Evolutionary conservation across 2,113 vertebrate species (phyloP).

Genomic region (Crypturellus undulatus): DNA sequence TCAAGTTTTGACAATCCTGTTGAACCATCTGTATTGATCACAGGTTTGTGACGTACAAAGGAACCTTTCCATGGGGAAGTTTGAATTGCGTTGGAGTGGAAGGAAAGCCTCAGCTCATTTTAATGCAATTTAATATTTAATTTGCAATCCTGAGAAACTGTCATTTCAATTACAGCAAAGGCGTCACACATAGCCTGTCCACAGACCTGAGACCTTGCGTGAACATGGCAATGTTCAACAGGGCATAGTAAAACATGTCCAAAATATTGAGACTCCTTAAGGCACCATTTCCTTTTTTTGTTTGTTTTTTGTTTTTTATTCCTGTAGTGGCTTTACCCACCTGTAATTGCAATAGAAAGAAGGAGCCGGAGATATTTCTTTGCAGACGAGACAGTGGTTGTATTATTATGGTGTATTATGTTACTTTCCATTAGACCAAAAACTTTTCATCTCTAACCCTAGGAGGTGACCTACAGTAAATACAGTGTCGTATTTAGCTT

Average conservation of each 20-base stretch:
- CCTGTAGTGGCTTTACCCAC: conserved; percentile 33
- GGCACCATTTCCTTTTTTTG: background rate
- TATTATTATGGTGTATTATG: conserved; percentile 70
- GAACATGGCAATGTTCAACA: background rate
- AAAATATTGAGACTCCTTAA: background rate
- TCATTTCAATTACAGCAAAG: conserved; percentile 43
- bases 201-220: background rate
- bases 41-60: background rate
- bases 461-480: conserved; percentile 84
- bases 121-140: background rate
- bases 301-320: background rate
- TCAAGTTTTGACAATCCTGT: conserved; percentile 30
- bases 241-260: background rate
- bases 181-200: background rate
- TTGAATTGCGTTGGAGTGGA: background rate
- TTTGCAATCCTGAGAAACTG: background rate
- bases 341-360: conserved; percentile 61
- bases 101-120: background rate
- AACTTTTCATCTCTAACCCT: conserved; percentile 81
- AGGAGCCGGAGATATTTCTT: conserved; percentile 66
- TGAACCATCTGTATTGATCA: background rate
- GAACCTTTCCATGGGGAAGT: background rate
- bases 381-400: conserved; percentile 71
- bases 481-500: conserved; percentile 84
- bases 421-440: conserved; percentile 81